Conservation (phyloP, 2,113 vertebrate genomes). For the Anoura caudifer region DNA sequence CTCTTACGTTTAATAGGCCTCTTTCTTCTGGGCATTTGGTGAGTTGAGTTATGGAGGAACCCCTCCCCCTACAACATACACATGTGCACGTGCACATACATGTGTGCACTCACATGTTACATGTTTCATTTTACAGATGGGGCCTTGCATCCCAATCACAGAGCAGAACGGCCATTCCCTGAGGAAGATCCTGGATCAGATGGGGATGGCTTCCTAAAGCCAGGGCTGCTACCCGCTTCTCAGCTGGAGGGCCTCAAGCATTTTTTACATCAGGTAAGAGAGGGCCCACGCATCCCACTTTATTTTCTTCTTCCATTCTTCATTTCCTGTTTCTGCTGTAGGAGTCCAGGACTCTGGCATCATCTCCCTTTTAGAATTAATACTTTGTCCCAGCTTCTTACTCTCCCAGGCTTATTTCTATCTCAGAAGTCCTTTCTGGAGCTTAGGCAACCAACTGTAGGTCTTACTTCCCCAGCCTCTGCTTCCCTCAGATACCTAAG, state of each 20-base stretch:
- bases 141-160: constrained; percentile 47
- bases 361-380: not conserved
- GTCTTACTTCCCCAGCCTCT: not conserved
- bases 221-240: constrained; percentile 20
- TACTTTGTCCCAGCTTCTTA: not conserved
- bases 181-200: constrained; percentile 58
- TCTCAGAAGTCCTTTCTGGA: not conserved
- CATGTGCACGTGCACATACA: accelerated
- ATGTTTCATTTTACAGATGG: not conserved
- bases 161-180: constrained; percentile 70
- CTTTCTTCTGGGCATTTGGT: not conserved
- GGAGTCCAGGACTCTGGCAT: not conserved
- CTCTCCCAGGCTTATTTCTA: not conserved
- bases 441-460: not conserved
- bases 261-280: constrained; percentile 72
- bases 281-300: not conserved
- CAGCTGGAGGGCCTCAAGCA: constrained; percentile 71
- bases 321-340: not conserved
- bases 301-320: not conserved
- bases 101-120: too few species aligned
- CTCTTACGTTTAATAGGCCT: not conserved
- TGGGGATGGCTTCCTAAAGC: constrained; percentile 29
- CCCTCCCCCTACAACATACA: not conserved
- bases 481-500: not conserved
- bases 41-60: not conserved